Evolutionary conservation across 1,140 invertebrate genomes (phyloP), one percentile per base, ranked within the genome.

Genomic region (Scaptodrosophila lebanonensis): DNA sequence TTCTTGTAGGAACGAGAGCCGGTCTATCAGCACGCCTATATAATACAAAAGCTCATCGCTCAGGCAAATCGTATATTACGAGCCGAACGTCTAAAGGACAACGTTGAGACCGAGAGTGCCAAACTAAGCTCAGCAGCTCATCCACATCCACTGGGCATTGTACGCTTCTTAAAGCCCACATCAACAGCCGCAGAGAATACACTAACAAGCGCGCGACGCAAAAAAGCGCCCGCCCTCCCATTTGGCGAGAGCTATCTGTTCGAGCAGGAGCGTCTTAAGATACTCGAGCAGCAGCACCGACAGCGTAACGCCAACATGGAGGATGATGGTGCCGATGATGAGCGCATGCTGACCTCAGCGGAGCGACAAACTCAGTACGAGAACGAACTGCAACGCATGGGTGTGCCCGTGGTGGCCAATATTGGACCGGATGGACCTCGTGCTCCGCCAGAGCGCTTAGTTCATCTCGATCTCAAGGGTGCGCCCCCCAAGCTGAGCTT

Each of bases 391-490:
- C 84, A 86, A 29, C 64, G 85, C 16, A 86, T 87, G 83, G 86
- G 85, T 0, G 71, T 87, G 3, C 84, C 85, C 2, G 50, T 63
- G 3, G 68, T 87, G 25, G 71, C 84, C 0, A 84, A 83, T 11
- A 72, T 87, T 11, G 85, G 86, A 0, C 86, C 85, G 0, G 71
- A 73, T 43, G 75, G 68, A n/a, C 69, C 84, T 1, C 58, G 62
- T 13, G 53, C 84, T 15, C 89, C 89, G 0, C 61, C 83, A 2
- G 86, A 89, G 44, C 85, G 89, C n/a, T 68, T 92, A 5, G 91
- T 98, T 0, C 96, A 98, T 87, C 87, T 98, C 1, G 96, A 98
- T 88, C 88, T 98, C 1, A 98, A 98, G 87, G 96, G 96, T 9
- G 95, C 94, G 0, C 95, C 96, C 1, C 94, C 94, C 0, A 92